Evolutionary conservation across 2,888 invertebrate genomes (phyloP).

Genomic region (Diarsia rubi): DNA sequence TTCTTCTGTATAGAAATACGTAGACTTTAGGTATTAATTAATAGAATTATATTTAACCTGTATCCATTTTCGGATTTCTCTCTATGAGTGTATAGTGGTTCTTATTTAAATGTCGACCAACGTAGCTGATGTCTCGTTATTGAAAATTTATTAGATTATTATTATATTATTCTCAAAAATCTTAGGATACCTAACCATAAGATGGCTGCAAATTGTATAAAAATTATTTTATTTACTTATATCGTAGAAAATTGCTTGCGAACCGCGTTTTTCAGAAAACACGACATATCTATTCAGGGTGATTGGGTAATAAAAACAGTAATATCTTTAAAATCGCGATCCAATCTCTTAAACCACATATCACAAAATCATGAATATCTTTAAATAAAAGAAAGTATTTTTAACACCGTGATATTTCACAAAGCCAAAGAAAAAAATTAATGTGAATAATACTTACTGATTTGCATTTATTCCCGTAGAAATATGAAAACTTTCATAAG

Average conservation of each 20-base stretch:
- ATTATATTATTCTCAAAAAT: conserved; percentile 87
- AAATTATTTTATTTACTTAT: conserved; percentile 89
- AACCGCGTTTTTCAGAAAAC: conserved; percentile 81
- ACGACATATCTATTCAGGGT: conserved; percentile 88
- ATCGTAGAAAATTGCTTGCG: conserved; percentile 87
- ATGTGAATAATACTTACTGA: conserved; percentile 79
- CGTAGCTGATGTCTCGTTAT: conserved; percentile 90
- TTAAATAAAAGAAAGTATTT: conserved; percentile 80
- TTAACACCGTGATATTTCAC: conserved; percentile 89
- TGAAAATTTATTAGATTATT: conserved; percentile 90
- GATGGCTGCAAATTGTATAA: conserved; percentile 90
- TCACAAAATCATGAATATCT: conserved; percentile 83
- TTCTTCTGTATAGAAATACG: conserved; percentile 88
- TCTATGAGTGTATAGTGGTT: conserved; percentile 91
- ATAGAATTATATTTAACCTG: conserved; percentile 90
- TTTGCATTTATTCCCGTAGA: conserved; percentile 84
- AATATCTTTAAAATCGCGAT: conserved; percentile 73
- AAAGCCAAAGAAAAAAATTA: conserved; percentile 88
- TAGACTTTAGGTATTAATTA: conserved; percentile 89
- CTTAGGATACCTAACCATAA: conserved; percentile 88
- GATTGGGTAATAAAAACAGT: conserved; percentile 71
- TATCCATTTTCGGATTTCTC: conserved; percentile 91
- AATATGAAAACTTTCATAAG: conserved; percentile 69
- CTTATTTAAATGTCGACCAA: conserved; percentile 91
- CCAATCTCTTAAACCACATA: conserved; percentile 80